phyloP scores from a whole-genome alignment of 1,140 invertebrate species.

The Solen grandis region DNA sequence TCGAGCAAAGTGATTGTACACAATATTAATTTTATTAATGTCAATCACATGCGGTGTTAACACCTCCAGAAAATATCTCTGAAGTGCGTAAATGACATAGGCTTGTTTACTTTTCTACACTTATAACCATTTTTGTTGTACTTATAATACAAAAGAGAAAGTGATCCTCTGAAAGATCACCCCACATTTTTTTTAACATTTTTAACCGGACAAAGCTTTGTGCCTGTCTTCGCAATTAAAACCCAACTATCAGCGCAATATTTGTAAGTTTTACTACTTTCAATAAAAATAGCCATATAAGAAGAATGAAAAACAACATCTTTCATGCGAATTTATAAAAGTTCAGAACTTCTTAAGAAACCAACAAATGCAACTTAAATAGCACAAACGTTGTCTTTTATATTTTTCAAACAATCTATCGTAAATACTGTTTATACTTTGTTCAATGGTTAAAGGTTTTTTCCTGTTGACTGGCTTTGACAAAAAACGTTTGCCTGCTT shows the following conservation, averaged over 20 bases:
- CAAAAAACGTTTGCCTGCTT: background rate
- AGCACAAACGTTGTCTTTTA: background rate
- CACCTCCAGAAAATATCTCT: too few species aligned
- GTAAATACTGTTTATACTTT: background rate
- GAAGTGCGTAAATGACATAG: too few species aligned
- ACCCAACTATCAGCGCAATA: background rate
- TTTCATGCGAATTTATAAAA: background rate
- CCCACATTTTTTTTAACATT: too few species aligned
- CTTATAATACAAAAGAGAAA: too few species aligned
- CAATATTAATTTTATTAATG: too few species aligned
- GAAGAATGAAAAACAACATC: background rate
- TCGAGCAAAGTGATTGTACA: too few species aligned
- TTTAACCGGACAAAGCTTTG: too few species aligned
- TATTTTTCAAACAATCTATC: background rate
- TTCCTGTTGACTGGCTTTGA: background rate
- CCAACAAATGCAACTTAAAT: background rate
- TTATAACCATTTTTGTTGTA: too few species aligned
- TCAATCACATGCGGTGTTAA: too few species aligned
- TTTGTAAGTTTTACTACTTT: slow-evolving; percentile 3
- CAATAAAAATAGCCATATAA: slow-evolving; percentile 9
- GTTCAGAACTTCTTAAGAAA: background rate
- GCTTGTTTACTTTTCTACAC: too few species aligned
- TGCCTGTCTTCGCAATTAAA: too few species aligned
- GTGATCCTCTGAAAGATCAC: too few species aligned
- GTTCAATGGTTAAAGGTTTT: background rate